A percentile compares a stretch with the other conserved stretches of the same genome.
Conservation (phyloP, 2,113 vertebrate genomes). For the Scytalopus superciliaris region DNA sequence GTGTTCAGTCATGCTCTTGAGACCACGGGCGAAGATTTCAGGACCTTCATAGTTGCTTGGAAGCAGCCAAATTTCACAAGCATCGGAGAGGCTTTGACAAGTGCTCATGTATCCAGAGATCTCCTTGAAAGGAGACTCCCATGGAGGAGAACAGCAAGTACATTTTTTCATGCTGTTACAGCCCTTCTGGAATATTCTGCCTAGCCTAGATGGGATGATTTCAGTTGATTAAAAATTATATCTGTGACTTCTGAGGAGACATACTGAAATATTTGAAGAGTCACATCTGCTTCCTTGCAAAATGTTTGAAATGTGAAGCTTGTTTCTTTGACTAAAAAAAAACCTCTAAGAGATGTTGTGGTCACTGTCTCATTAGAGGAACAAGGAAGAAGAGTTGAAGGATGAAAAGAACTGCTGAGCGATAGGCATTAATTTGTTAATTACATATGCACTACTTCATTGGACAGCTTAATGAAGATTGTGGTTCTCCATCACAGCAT, state of each 20-base stretch:
- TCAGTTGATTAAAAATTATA: background rate
- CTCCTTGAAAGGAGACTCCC: background rate
- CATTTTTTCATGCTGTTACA: background rate
- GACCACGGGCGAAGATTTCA: background rate
- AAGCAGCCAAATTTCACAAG: background rate
- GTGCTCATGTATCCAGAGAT: background rate
- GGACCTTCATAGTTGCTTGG: background rate
- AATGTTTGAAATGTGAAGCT: background rate
- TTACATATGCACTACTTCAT: background rate
- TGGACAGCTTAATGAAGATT: background rate
- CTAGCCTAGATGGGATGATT: background rate
- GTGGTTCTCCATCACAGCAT: background rate
- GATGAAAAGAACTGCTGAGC: background rate
- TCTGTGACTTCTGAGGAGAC: background rate
- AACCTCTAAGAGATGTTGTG: background rate
- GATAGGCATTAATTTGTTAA: background rate
- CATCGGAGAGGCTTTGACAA: background rate
- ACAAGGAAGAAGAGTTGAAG: background rate
- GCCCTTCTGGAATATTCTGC: background rate
- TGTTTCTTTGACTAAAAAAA: background rate
- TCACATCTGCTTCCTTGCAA: background rate
- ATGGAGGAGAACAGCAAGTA: background rate
- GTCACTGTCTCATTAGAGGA: background rate
- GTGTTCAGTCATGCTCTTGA: background rate
- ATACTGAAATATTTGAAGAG: background rate